Evolutionary conservation across 2,888 invertebrate genomes (phyloP).

Genomic region (Tanypteryx hageni): DNA sequence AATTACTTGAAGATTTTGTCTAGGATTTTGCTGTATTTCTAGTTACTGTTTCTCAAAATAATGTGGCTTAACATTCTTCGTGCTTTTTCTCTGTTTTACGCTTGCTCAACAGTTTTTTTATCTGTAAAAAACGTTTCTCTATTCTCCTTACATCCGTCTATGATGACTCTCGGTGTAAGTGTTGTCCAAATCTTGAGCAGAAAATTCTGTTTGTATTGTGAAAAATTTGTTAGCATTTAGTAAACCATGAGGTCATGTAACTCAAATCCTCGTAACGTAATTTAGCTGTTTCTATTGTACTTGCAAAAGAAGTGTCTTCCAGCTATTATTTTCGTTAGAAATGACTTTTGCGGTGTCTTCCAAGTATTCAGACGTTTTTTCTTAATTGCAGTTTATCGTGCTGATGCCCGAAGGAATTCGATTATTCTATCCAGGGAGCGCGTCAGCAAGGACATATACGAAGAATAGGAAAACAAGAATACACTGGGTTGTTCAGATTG

Average conservation of each 20-base stretch:
- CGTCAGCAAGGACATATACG: not conserved
- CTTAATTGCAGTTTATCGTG: slow-evolving; percentile 37
- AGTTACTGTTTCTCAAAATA: not conserved
- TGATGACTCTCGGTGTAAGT: not conserved
- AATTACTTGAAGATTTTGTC: not conserved
- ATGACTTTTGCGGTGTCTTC: not conserved
- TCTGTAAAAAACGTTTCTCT: not conserved
- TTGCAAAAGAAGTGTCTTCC: not conserved
- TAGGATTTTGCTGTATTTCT: too few species aligned
- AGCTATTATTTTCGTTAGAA: not conserved
- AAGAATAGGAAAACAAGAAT: not conserved
- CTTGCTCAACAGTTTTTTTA: not conserved
- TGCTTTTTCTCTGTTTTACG: not conserved
- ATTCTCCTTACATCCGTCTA: not conserved
- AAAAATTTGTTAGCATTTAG: not conserved
- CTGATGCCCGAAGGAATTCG: slow-evolving; percentile 34
- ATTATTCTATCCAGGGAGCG: not conserved
- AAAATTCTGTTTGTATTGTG: not conserved
- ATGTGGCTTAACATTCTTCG: not conserved
- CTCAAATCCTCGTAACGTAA: not conserved
- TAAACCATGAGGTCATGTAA: not conserved
- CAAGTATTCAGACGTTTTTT: not conserved
- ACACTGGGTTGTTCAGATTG: slow-evolving; percentile 27
- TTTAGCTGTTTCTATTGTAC: not conserved
- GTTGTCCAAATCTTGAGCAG: not conserved